Conservation (phyloP, 2,888 invertebrate species). For the Lomographa bimaculata region DNA sequence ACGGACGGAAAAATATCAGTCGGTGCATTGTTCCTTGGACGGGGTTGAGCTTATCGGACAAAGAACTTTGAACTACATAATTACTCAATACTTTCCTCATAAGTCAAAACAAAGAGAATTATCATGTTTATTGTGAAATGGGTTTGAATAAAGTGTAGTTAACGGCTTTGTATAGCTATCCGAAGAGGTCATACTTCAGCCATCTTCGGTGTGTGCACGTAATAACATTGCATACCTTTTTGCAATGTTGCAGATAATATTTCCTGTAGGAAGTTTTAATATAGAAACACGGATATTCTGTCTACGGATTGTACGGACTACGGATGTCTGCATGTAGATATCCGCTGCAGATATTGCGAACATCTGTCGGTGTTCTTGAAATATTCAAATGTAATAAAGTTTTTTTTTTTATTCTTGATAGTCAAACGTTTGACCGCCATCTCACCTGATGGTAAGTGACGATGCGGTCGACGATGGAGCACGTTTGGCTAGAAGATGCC, state of each 20-base stretch:
- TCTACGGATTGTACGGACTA: slow-evolving; percentile 1
- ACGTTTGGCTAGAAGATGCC: too few species aligned
- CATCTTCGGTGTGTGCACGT: too few species aligned
- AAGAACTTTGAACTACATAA: slow-evolving; percentile 22
- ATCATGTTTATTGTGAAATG: slow-evolving; percentile 19
- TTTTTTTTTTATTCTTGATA: too few species aligned
- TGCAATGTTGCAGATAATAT: neutral
- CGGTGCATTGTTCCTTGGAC: slow-evolving; percentile 18
- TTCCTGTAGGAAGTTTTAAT: neutral
- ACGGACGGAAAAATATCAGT: too few species aligned
- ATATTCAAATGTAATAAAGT: slow-evolving; percentile 17
- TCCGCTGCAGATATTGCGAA: slow-evolving; percentile 29
- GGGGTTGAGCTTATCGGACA: slow-evolving; percentile 25
- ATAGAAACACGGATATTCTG: neutral
- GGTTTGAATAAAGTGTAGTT: slow-evolving; percentile 2
- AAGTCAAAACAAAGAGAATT: slow-evolving; percentile 23
- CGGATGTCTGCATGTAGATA: slow-evolving; percentile 20
- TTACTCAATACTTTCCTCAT: slow-evolving; percentile 22
- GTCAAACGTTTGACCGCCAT: too few species aligned
- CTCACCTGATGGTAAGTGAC: too few species aligned
- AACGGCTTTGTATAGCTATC: too few species aligned
- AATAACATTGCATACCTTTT: too few species aligned
- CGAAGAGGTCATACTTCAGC: too few species aligned
- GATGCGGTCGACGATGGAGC: too few species aligned
- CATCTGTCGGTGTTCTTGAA: slow-evolving; percentile 15